Evolutionary conservation across 2,888 invertebrate species (phyloP), one percentile per base, ranked within the genome.

Genomic region (Drosophila infuscata): DNA sequence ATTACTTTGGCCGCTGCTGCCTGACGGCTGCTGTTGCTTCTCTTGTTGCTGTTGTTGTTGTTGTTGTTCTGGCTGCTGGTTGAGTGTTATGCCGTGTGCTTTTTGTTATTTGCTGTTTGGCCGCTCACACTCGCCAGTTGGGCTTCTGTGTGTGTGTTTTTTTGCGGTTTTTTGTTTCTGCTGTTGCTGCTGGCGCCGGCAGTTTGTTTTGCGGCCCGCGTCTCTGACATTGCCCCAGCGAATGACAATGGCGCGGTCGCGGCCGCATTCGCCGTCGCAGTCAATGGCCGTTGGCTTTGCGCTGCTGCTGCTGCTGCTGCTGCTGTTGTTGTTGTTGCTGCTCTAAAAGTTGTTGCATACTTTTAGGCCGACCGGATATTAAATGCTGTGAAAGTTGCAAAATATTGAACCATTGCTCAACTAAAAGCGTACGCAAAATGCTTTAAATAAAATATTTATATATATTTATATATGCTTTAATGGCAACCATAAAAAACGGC

Each of bases 101-200:
- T 86, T 88, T 86, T 88, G 85, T 86, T 86, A 88, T 86, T 86
- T 86, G 86, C 85, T 83, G 78, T 88, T 86, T 86, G 86, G 70
- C 73, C 73, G 75, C 84, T 83, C 81, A 76, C 81, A 83, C 81
- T 79, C 72, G 75, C 73, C 82, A 77, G 67, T 70, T 76, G 73
- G 52, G 60, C 54, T 57, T 25, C 25, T 41, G 57, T 35, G 32
- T 70, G 74, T 80, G 59, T 83, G n/a, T n/a, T n/a, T 78, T 82
- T 81, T 79, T 89, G 84, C 74, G 84, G 84, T 84, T 84, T 81
- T 70, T 70, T 71, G 68, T 60, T 71, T 66, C 46, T 60, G 66
- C 51, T 70, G 62, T 61, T 58, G 75, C 66, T 75, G 75, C 70
- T 78, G 81, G 81, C 76, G 73, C 83, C 78, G 77, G 70, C 80